Evolutionary conservation across 2,888 invertebrate genomes (phyloP), one percentile per base, ranked within the genome.

Genomic region (Fabriciana adippe): DNA sequence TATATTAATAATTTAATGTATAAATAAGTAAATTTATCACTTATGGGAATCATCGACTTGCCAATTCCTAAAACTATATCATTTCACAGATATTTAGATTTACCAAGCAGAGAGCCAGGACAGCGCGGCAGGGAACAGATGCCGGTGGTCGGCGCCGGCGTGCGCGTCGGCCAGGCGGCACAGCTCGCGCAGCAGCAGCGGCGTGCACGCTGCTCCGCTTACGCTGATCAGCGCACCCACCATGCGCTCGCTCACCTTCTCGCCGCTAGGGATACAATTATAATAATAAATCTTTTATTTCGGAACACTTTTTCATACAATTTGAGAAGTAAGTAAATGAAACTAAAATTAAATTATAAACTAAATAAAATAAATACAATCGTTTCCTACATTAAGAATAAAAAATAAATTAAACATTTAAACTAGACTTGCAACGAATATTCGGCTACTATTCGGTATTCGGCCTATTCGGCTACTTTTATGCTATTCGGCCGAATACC

Each of bases 101-200:
- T 85, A 95, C 89, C 96, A 96, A 8, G 95, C 85, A 67, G 96
- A 95, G 1, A 98, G 93, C 98, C 98, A 98, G 51, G 94, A 94
- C 45, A 94, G 87, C 0, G 96, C 95, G 0, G 97, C 96, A 48
- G 96, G 95, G 84, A 98, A 97, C 18, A 99, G 89, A 35, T 95
- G 93, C 2, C 94, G 90, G 82, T 99, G 98, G 0, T 98, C 97
- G 56, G 94, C 92, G 35, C 97, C 97, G 5, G 95, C 93, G 21
- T 97, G 96, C 21, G 97, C 97, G 84, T 97, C 97, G 0, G 98
- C 98, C 73, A 99, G 81, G 0, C 90, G 89, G 63, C 91, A 90
- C 87, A 91, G 87, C 82, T 93, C 93, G 3, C 87, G 88, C 74
- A 91, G 81, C 66, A 90, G 81, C 56, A 86, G 78, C 67, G 88